These are phyloP conservation scores for Amphiprion clarkii DNA, from an alignment of 2,797 vertebrate genomes.

Conservation along the genomic window DNA sequence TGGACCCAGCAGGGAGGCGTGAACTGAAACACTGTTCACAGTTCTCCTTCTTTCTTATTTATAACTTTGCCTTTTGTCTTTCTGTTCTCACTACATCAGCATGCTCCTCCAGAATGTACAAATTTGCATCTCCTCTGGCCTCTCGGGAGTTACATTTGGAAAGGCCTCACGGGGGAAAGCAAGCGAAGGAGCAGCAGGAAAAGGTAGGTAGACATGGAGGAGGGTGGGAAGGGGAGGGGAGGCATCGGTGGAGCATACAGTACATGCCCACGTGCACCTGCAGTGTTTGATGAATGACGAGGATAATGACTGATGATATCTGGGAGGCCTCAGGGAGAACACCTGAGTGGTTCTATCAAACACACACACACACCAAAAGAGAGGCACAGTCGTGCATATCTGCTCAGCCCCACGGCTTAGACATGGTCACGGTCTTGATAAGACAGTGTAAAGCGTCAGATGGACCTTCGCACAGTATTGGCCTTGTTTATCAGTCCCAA, in stretches of 20 bases:
- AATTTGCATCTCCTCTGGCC: slow-evolving; percentile 65
- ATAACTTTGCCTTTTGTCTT: slow-evolving; percentile 39
- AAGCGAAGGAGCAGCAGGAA: slow-evolving; percentile 60
- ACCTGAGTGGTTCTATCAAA: slow-evolving; percentile 79
- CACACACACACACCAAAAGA: slow-evolving; percentile 41
- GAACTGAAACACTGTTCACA: slow-evolving; percentile 23
- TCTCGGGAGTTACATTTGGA: slow-evolving; percentile 60
- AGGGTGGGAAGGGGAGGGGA: not conserved
- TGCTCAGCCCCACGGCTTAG: slow-evolving; percentile 39
- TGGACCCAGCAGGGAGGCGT: slow-evolving; percentile 11
- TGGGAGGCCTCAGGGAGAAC: slow-evolving; percentile 80
- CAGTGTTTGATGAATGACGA: slow-evolving; percentile 82
- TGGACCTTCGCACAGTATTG: slow-evolving; percentile 48
- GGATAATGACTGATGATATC: slow-evolving; percentile 85
- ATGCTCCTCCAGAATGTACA: slow-evolving; percentile 46
- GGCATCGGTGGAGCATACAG: slow-evolving; percentile 20
- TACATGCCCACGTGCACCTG: slow-evolving; percentile 74
- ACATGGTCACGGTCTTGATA: slow-evolving; percentile 51
- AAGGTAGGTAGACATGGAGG: slow-evolving; percentile 39
- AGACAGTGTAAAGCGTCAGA: slow-evolving; percentile 60
- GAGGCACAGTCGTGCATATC: slow-evolving; percentile 19
- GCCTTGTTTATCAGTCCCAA: slow-evolving; percentile 60
- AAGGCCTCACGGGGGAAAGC: slow-evolving; percentile 47
- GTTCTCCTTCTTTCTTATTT: slow-evolving; percentile 30
- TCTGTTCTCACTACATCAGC: slow-evolving; percentile 50